These are phyloP conservation scores for Uromys caudimaculatus DNA, from an alignment of 2,797 vertebrate species.

Conservation along the genomic window DNA sequence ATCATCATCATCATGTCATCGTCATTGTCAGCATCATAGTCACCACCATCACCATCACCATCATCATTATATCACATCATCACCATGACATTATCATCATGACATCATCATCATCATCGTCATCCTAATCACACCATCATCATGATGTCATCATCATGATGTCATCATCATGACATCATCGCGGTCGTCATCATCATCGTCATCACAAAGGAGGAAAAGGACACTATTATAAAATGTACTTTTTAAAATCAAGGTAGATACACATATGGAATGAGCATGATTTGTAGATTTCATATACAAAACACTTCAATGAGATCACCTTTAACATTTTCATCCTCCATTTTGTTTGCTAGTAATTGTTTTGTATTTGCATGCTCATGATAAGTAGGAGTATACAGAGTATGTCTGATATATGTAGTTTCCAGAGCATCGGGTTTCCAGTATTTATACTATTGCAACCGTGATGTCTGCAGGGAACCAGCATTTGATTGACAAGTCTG, in stretches of 20 bases:
- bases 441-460: background rate
- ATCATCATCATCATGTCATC: background rate
- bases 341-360: conserved; percentile 10
- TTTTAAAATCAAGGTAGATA: background rate
- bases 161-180: background rate
- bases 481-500: background rate
- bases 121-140: background rate
- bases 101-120: background rate
- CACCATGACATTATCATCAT: background rate
- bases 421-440: background rate
- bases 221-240: background rate
- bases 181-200: background rate
- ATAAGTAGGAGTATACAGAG: background rate
- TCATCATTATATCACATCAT: background rate
- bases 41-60: background rate
- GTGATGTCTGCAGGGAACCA: background rate
- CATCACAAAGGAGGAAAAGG: background rate
- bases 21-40: background rate
- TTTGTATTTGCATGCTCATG: background rate
- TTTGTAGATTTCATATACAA: background rate
- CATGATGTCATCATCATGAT: background rate
- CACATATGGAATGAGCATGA: background rate
- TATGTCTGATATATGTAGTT: background rate
- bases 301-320: background rate
- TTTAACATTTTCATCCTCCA: background rate